Evolutionary conservation across 2,888 invertebrate species (phyloP), one percentile per base, ranked within the genome.

Genomic region (Ornithoptera alexandrae): DNA sequence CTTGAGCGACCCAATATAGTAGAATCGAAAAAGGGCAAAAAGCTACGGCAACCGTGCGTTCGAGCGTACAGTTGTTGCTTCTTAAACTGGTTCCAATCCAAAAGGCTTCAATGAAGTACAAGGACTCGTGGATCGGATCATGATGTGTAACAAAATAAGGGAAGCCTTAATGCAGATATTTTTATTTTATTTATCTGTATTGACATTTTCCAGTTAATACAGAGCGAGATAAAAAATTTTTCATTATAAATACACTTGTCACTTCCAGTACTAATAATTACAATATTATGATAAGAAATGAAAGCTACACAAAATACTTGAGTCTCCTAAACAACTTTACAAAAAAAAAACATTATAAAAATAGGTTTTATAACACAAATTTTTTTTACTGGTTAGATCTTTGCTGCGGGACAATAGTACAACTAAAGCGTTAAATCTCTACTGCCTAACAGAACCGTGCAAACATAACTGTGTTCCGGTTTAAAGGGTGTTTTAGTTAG

Each of bases 1-100:
- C 70, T 71, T 67, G 64, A 65, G 64, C 67, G 46, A 67, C 68
- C 68, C 64, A 68, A 68, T 63, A 66, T 53, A 53, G 30, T 24
- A 46, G 67, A 46, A 22, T 53, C 61, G 30, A 58, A 71, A 65
- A 71, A 68, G 57, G 59, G 22, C 61, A 62, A 68, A 70, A 70
- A 70, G 58, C 18, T 18, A 60, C 42, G 50, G 17, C 18, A 39
- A 57, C 57, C 64, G 70, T 71, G 64, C 67, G 50, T 39, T 64
- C 39, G 18, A 69, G 20, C 22, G 59, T 17, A 64, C 70, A 67
- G 70, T 67, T 71, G 70, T 65, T 71, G 57, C 63, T 56, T 22
- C 57, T 57, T 22, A 62, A 71, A 67, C 70, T 57, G 64, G 70
- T 68, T 71, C 20, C 56, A 58, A 61, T 57, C n/a, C 50, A 46